phyloP scores from a whole-genome alignment of 2,888 invertebrate genomes.

The Lottia scabra region DNA sequence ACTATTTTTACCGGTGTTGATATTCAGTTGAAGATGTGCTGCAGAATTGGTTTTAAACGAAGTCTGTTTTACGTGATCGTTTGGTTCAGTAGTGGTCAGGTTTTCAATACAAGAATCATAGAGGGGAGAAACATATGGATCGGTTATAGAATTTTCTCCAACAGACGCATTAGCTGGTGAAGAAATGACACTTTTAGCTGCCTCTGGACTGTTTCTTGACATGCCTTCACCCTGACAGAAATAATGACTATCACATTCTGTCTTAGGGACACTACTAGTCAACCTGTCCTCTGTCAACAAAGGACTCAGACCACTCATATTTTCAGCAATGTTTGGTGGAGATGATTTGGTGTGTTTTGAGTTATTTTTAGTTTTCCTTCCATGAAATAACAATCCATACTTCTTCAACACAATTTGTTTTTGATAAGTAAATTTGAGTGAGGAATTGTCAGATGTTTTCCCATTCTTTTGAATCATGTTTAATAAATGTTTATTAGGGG shows the following conservation, averaged over 20 bases:
- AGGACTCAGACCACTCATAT: not conserved
- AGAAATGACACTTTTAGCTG: slow-evolving; percentile 4
- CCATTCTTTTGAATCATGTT: not conserved
- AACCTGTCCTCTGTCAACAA: not conserved
- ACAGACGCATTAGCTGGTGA: not conserved
- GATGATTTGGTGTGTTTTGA: not conserved
- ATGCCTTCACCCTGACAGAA: not conserved
- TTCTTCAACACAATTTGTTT: not conserved
- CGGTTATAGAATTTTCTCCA: not conserved
- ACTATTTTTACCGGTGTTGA: too few species aligned
- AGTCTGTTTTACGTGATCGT: too few species aligned
- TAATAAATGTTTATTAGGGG: not conserved
- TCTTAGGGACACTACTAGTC: not conserved
- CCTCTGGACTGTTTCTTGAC: not conserved
- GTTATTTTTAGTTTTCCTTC: not conserved
- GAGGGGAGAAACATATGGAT: not conserved
- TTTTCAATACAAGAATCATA: not conserved
- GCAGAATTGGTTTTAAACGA: too few species aligned
- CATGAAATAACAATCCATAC: not conserved
- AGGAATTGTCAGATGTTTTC: not conserved
- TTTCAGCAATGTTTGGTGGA: not conserved
- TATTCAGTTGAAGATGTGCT: too few species aligned
- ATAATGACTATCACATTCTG: slow-evolving; percentile 6
- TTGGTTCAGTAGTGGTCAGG: not conserved
- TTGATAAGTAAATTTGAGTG: not conserved